Evolutionary conservation across 2,888 invertebrate genomes (phyloP), one percentile per base, ranked within the genome.

Genomic region (Tachystola acroxantha): DNA sequence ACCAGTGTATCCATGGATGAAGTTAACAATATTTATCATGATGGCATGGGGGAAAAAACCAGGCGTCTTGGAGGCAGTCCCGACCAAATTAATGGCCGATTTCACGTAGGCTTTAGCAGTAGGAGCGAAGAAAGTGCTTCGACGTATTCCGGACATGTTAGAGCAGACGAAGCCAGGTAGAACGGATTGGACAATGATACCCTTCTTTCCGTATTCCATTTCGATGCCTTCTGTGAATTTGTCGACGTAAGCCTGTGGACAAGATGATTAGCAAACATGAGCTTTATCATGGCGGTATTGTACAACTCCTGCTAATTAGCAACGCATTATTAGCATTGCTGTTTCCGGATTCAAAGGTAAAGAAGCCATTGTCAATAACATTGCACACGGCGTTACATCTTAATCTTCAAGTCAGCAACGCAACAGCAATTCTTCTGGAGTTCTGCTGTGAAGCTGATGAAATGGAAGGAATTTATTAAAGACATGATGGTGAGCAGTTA

Each of bases 111-210:
- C 88, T 29, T 91, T 88, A 0, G 96, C 91, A 0, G 91, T 89
- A 0, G 96, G 96, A 0, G 94, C 93, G 80, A 95, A 91, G 74
- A 92, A 88, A 0, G 92, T 90, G 16, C 92, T 88, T 25, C 88
- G 87, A n/a, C 90, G 88, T 40, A 96, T 93, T 57, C 94, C 94
- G 7, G 94, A 92, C 94, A 96, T 95, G 63, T 97, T 97, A 0
- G 97, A 96, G 12, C 95, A 95, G 0, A 98, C 97, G 53, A 94
- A 95, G 1, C 95, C 96, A 0, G 97, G 97, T 39, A 93, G 79
- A 0, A 97, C 87, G 62, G 94, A 92, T 79, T 97, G 96, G 3
- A 96, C 86, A 3, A 91, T 89, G 13, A 96, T 91, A 1, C 95
- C 95, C 27, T 89, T 80, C 25, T 90, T 89, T 10, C 87, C 78